Conservation (phyloP, 2,888 invertebrate species). For the Ochropacha duplaris region DNA sequence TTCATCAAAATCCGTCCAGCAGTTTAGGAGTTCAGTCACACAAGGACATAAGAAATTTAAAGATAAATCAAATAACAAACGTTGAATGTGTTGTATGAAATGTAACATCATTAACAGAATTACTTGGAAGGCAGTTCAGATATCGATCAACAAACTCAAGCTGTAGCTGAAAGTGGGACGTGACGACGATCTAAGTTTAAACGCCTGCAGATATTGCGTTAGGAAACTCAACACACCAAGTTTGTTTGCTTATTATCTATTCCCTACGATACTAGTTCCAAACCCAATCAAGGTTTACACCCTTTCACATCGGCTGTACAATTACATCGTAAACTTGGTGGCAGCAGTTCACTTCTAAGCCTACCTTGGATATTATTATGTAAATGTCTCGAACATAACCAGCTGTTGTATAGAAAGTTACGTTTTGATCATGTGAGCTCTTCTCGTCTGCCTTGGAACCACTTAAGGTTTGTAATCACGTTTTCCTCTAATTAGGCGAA, state of each 20-base stretch:
- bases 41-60: too few species aligned
- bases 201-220: conserved; percentile 17
- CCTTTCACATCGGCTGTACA: conserved; percentile 4
- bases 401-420: background rate
- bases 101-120: conserved; percentile 18
- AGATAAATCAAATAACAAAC: conserved; percentile 18
- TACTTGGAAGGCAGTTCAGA: conserved; percentile 9
- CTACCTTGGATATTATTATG: conserved; percentile 7
- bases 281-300: conserved; percentile 50
- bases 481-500: conserved; percentile 29
- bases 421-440: background rate
- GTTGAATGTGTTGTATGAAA: background rate
- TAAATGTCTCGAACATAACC: conserved; percentile 14
- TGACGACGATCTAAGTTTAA: conserved; percentile 16
- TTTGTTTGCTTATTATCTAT: conserved; percentile 39
- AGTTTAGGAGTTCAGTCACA: too few species aligned
- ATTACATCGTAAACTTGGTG: background rate
- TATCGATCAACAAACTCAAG: conserved; percentile 20
- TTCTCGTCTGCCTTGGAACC: conserved; percentile 4
- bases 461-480: conserved; percentile 34
- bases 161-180: conserved; percentile 9
- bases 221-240: conserved; percentile 24
- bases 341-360: background rate
- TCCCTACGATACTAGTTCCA: conserved; percentile 35
- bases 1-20: too few species aligned